Percentiles rank a stretch among this genome's conserved stretches.
phyloP scores from a whole-genome alignment of 2,888 invertebrate species.

The Syrphus vitripennis region DNA sequence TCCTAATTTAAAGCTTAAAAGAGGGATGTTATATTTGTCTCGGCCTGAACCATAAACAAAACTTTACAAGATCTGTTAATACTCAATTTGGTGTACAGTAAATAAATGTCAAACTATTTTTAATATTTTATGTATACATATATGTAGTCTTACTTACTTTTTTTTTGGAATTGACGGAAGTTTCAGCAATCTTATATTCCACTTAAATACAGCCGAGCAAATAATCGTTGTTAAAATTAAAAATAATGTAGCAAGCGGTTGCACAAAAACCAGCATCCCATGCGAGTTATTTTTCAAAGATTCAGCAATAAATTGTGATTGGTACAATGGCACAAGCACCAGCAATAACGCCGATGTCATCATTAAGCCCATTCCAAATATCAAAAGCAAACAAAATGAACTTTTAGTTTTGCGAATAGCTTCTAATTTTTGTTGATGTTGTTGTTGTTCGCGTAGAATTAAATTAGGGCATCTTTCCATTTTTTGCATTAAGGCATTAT shows the following conservation, averaged over 20 bases:
- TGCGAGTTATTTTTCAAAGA: conserved; percentile 72
- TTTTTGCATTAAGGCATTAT: conserved; percentile 56
- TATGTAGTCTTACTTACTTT: conserved; percentile 66
- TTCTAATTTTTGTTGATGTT: conserved; percentile 65
- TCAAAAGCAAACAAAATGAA: conserved; percentile 74
- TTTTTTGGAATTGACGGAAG: conserved; percentile 72
- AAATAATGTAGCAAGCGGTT: conserved; percentile 72
- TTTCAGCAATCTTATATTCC: conserved; percentile 73
- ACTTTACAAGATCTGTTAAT: no score
- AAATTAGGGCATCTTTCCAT: conserved; percentile 67
- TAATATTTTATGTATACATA: background rate
- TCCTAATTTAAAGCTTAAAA: no score
- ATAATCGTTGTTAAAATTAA: conserved; percentile 68
- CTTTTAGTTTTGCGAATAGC: conserved; percentile 65
- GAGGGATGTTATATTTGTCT: no score
- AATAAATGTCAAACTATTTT: no score
- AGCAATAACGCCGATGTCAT: conserved; percentile 82
- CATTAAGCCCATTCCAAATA: conserved; percentile 81
- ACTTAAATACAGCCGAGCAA: conserved; percentile 72
- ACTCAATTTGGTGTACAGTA: no score
- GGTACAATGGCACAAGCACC: conserved; percentile 82
- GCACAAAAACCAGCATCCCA: conserved; percentile 73
- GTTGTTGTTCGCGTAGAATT: conserved; percentile 69
- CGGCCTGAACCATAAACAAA: no score
- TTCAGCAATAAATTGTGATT: conserved; percentile 73